Conservation (phyloP, 2,797 vertebrate species). For the Gastrophryne carolinensis region DNA sequence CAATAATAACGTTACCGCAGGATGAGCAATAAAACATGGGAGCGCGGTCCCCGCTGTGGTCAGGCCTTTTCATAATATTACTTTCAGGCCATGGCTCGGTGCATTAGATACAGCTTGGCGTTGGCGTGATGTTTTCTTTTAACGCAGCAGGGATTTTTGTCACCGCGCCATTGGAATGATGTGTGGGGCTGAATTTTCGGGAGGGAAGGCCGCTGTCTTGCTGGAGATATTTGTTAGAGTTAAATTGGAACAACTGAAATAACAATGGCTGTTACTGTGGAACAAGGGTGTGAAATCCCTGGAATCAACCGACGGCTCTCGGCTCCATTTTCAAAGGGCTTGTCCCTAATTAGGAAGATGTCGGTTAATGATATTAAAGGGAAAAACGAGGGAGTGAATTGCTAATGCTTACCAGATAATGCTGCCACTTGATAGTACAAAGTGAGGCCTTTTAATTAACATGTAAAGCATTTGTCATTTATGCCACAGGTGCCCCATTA, state of each 20-base stretch:
- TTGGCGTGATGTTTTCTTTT: slow-evolving; percentile 36
- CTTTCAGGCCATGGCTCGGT: slow-evolving; percentile 17
- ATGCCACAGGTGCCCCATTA: no score
- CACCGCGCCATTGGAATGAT: slow-evolving; percentile 34
- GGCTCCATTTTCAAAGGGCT: slow-evolving; percentile 16
- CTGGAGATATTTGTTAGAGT: slow-evolving; percentile 27
- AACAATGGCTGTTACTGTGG: slow-evolving; percentile 43
- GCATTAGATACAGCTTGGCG: slow-evolving; percentile 40
- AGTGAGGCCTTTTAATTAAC: no score
- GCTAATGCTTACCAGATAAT: no score
- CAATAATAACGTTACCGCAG: slow-evolving; percentile 28
- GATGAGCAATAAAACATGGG: slow-evolving; percentile 31
- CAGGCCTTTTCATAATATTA: slow-evolving; percentile 22
- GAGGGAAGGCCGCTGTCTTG: slow-evolving; percentile 27
- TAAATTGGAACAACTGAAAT: slow-evolving; percentile 48
- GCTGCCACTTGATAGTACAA: no score
- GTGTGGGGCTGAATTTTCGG: slow-evolving; percentile 13
- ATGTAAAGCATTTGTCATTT: no score
- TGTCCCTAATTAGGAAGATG: slow-evolving; percentile 4
- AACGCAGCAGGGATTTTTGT: slow-evolving; percentile 49
- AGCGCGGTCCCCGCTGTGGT: slow-evolving; percentile 21
- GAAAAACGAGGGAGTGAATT: neutral
- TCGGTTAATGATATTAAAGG: neutral
- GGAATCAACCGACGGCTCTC: slow-evolving; percentile 19
- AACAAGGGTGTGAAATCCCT: slow-evolving; percentile 41